Percentiles rank a stretch among this genome's conserved stretches.
phyloP scores from a whole-genome alignment of 2,888 invertebrate species.

The Coleophora flavipennella region DNA sequence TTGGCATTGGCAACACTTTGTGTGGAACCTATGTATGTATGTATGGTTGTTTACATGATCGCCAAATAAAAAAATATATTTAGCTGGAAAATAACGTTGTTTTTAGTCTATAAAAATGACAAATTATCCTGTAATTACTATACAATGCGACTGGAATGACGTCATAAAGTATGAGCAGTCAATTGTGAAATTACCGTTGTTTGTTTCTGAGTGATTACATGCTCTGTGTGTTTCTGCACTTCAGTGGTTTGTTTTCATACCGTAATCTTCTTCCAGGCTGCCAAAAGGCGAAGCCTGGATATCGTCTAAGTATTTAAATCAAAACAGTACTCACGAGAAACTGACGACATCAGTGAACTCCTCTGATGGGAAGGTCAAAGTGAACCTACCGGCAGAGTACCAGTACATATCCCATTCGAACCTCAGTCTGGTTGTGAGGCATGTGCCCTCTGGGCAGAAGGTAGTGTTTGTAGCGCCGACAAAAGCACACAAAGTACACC shows the following conservation, averaged over 20 bases:
- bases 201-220: too few species aligned
- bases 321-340: conserved; percentile 52
- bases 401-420: conserved; percentile 51
- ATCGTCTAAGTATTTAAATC: conserved; percentile 55
- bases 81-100: too few species aligned
- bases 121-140: conserved; percentile 45
- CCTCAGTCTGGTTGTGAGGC: conserved; percentile 56
- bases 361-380: conserved; percentile 52
- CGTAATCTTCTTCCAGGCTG: conserved; percentile 36
- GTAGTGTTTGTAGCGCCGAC: conserved; percentile 67
- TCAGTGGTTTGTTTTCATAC: conserved; percentile 1
- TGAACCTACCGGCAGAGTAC: conserved; percentile 48
- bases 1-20: too few species aligned
- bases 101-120: too few species aligned
- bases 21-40: too few species aligned
- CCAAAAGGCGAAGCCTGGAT: conserved; percentile 64
- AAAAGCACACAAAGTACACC: conserved; percentile 56
- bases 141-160: conserved; percentile 72
- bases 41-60: too few species aligned
- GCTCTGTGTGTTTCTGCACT: conserved; percentile 1
- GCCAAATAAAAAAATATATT: too few species aligned
- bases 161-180: conserved; percentile 44
- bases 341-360: conserved; percentile 38
- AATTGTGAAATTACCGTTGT: background rate
- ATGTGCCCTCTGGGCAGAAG: conserved; percentile 47